Conservation (phyloP, 1,140 invertebrate species). For the Bombus impatiens region DNA sequence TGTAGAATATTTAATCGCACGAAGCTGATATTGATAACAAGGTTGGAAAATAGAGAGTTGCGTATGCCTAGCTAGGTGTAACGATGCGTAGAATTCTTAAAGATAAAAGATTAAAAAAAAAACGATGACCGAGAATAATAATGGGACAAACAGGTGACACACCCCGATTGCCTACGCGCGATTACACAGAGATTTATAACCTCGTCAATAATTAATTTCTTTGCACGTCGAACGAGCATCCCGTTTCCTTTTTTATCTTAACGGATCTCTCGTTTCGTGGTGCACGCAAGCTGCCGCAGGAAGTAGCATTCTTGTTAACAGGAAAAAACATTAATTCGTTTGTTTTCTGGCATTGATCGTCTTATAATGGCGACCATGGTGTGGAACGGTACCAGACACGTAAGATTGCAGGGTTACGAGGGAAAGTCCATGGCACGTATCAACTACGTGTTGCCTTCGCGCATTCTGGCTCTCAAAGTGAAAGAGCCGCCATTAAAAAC, state of each 20-base stretch:
- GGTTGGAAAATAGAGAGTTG: neutral
- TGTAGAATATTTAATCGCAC: neutral
- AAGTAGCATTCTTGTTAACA: neutral
- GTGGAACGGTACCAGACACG: conserved; percentile 38
- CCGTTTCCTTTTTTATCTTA: neutral
- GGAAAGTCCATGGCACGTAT: conserved; percentile 66
- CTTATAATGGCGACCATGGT: conserved; percentile 16
- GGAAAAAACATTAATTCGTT: conserved; percentile 13
- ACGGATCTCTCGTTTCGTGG: neutral
- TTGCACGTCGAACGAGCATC: neutral
- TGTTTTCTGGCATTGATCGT: conserved; percentile 24
- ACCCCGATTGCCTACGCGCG: neutral
- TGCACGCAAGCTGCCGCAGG: neutral
- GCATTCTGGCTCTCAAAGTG: conserved; percentile 73
- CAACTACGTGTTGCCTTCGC: conserved; percentile 67
- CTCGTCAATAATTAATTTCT: neutral
- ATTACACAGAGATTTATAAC: neutral
- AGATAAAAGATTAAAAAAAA: neutral
- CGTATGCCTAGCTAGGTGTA: neutral
- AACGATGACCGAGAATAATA: conserved; percentile 1
- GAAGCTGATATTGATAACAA: neutral
- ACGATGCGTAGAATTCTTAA: neutral
- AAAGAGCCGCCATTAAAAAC: conserved; percentile 66
- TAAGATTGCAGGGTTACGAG: conserved; percentile 66
- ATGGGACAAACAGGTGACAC: neutral